Evolutionary conservation across 2,797 vertebrate genomes (phyloP).

Genomic region (Anguilla marmorata): DNA sequence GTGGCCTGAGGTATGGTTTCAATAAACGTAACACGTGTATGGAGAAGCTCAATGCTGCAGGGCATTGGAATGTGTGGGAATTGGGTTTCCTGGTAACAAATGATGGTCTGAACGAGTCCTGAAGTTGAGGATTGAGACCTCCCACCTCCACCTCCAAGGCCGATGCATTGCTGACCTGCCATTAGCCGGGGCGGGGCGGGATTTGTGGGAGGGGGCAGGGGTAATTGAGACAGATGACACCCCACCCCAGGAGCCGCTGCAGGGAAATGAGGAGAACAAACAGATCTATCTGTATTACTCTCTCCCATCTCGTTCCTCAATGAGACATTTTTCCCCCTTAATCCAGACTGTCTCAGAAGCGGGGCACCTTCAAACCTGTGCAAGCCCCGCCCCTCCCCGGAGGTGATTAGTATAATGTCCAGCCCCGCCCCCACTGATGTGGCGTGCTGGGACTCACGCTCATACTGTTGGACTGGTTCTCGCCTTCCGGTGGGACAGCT

Average conservation of each 20-base stretch:
- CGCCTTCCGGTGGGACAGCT: no score
- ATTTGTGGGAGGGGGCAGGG: not conserved
- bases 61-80: not conserved
- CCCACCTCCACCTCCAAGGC: not conserved
- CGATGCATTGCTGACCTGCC: not conserved
- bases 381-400: not conserved
- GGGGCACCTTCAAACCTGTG: not conserved
- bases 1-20: not conserved
- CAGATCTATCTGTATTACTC: not conserved
- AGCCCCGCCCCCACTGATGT: not conserved
- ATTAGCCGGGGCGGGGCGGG: not conserved
- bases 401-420: not conserved
- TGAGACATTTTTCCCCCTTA: not conserved
- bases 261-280: not conserved
- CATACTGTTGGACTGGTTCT: no score
- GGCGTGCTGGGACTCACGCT: no score
- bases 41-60: not conserved
- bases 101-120: not conserved
- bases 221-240: slow-evolving; percentile 14
- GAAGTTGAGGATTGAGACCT: not conserved
- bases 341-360: not conserved
- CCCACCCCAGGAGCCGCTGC: not conserved
- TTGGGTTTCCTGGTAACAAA: not conserved
- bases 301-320: not conserved
- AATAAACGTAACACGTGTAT: not conserved